A percentile compares a stretch with the other conserved stretches of the same genome.
These are phyloP conservation scores for Arizona elegans DNA, from an alignment of 2,113 vertebrate species.

Conservation along the genomic window DNA sequence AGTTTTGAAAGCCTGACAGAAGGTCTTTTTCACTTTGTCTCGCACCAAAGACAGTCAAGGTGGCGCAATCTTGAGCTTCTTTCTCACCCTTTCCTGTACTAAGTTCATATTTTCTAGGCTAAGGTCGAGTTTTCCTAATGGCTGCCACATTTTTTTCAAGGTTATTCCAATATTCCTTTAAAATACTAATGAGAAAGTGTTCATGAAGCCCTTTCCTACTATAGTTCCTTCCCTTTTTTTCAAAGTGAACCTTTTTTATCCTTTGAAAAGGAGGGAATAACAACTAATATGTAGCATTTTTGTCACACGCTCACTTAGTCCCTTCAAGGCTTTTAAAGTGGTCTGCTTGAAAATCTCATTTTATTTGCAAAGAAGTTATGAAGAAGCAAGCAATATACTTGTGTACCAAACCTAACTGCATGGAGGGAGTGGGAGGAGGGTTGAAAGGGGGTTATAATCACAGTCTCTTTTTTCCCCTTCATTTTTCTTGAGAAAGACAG, in stretches of 20 bases:
- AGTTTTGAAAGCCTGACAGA: background rate
- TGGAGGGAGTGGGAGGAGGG: conserved; percentile 29
- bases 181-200: background rate
- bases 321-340: background rate
- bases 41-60: background rate
- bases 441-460: conserved; percentile 28
- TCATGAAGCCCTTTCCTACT: background rate
- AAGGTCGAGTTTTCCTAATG: background rate
- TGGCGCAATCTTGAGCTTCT: background rate
- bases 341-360: background rate
- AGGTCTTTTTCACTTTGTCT: background rate
- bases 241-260: background rate
- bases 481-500: background rate
- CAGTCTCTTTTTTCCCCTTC: background rate
- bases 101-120: background rate
- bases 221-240: background rate
- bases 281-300: background rate
- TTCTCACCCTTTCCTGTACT: background rate
- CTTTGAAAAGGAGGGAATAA: background rate
- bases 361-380: background rate
- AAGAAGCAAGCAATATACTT: background rate
- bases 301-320: background rate
- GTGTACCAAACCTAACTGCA: conserved; percentile 13
- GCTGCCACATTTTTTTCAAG: background rate
- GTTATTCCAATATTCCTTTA: background rate